These are phyloP conservation scores for Polyergus mexicanus DNA, from an alignment of 1,140 invertebrate species.

Conservation along the genomic window DNA sequence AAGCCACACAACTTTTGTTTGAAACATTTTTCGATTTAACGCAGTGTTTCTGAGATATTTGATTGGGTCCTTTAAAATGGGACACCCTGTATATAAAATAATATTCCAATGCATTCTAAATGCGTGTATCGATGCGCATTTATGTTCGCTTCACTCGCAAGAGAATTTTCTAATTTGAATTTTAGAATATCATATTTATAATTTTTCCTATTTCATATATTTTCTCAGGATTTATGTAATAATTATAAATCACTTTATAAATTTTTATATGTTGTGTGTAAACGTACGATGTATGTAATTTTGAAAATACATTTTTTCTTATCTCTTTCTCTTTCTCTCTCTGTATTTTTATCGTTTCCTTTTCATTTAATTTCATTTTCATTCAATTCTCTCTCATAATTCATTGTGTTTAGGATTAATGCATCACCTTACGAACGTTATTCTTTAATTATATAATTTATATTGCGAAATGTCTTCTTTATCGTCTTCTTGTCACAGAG, in stretches of 20 bases:
- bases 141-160: not conserved
- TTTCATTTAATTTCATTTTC: not conserved
- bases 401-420: not conserved
- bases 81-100: too few species aligned
- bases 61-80: too few species aligned
- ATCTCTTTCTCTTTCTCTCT: not conserved
- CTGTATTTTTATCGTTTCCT: not conserved
- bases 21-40: too few species aligned
- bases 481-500: not conserved
- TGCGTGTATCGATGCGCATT: not conserved
- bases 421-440: not conserved
- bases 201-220: not conserved
- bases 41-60: too few species aligned
- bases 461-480: not conserved
- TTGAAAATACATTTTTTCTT: not conserved
- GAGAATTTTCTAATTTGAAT: not conserved
- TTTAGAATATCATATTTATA: not conserved
- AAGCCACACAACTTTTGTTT: too few species aligned
- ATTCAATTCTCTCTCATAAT: not conserved
- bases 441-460: slow-evolving; percentile 1
- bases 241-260: not conserved
- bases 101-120: slow-evolving; percentile 22
- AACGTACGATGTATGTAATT: not conserved
- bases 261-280: not conserved
- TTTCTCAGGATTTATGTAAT: not conserved